phyloP scores from a whole-genome alignment of 23 tunicate genomes.

The Pegea sp. region DNA sequence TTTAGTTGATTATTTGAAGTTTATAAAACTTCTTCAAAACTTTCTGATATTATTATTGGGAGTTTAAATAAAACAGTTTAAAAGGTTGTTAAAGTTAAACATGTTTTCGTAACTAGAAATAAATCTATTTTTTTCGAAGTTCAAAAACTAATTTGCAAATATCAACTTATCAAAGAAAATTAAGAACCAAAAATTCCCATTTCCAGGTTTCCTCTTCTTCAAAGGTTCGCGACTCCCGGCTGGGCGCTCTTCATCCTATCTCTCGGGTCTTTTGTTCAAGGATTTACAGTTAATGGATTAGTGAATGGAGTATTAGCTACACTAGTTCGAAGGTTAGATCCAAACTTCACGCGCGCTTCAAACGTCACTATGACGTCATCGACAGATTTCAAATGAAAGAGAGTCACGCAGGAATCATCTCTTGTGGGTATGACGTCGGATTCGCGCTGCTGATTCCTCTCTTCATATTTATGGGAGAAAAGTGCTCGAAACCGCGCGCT shows the following conservation, averaged over 20 bases:
- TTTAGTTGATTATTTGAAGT: too few species aligned
- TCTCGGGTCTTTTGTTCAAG: neutral
- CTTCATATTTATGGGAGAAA: conserved; percentile 6
- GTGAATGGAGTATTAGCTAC: neutral
- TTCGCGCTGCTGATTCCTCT: conserved; percentile 1
- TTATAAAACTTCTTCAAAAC: too few species aligned
- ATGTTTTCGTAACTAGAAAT: too few species aligned
- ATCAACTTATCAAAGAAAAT: too few species aligned
- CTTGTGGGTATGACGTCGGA: conserved; percentile 5
- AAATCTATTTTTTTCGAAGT: too few species aligned
- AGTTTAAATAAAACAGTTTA: too few species aligned
- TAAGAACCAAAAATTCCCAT: too few species aligned
- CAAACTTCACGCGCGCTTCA: too few species aligned
- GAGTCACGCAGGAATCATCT: conserved; percentile 5
- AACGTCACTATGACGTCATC: neutral
- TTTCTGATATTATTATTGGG: too few species aligned
- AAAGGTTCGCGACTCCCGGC: neutral
- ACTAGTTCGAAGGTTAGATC: neutral
- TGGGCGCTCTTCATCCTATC: neutral
- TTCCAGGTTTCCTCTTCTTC: too few species aligned
- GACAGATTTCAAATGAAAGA: conserved; percentile 7
- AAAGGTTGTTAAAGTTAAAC: too few species aligned
- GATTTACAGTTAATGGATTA: neutral
- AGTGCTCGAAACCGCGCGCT: conserved; percentile 4
- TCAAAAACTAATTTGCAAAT: too few species aligned